Evolutionary conservation across 2,888 invertebrate species (phyloP), one percentile per base, ranked within the genome.

Genomic region (Aphidoletes aphidimyza): DNA sequence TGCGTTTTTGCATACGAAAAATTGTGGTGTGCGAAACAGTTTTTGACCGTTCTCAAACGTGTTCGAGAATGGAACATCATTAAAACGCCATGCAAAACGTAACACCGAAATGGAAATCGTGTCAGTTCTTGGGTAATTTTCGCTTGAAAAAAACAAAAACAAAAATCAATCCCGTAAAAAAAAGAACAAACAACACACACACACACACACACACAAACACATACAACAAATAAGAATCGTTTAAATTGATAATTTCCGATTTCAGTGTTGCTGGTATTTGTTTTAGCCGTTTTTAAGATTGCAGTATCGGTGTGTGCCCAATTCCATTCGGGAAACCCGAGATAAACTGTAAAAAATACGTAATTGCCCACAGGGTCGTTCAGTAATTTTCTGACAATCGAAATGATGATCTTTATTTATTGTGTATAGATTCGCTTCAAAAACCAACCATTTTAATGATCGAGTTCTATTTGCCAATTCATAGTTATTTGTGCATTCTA

Each of bases 321-420:
- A 54, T 54, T 42, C 14, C 54, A 49, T 22, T 19, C 26, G 47
- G 47, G 47, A 47, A 19, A 17, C 47, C 8, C 11, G 8, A 54
- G 54, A 26, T 54, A 54, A 54, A 54, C 54, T n/a, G 54, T 54
- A 54, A 54, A 54, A n/a, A n/a, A n/a, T n/a, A 22, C 11, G 54
- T 54, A 54, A 54, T 54, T n/a, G 54, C 26, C 54, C 19, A 54
- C 54, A 54, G 54, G 54, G 54, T 54, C 54, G 54, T 26, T 54
- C 19, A 26, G 54, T 54, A 54, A 54, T 54, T 47, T 54, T 54
- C 54, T 54, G 54, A 54, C 54, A 54, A 54, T 54, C 54, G 26
- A 54, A 17, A 54, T 54, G 54, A 54, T 54, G 54, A 54, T 54
- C 54, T 54, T 54, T 54, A 54, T 54, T 54, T 54, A 54, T 54